phyloP scores from a whole-genome alignment of 2,888 invertebrate genomes.

The Quadroppia sp. region DNA sequence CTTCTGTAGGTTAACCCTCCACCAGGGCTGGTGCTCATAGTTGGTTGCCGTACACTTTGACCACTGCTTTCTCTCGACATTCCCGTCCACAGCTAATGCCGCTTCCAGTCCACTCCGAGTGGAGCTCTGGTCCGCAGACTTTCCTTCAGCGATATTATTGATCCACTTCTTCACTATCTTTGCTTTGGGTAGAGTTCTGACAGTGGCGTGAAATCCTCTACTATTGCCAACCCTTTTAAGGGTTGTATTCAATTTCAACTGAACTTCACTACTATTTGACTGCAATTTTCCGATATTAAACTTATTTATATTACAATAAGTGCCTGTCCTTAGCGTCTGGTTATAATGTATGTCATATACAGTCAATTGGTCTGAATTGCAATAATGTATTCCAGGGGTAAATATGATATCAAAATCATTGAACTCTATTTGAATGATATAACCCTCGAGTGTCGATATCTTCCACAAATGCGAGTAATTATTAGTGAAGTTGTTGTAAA shows the following conservation, averaged over 20 bases:
- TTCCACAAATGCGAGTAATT: slow-evolving; percentile 48
- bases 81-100: slow-evolving; percentile 48
- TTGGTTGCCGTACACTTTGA: slow-evolving; percentile 48
- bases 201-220: slow-evolving; percentile 49
- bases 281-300: slow-evolving; percentile 47
- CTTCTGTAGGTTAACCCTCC: slow-evolving; percentile 50
- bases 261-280: slow-evolving; percentile 45
- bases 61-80: slow-evolving; percentile 33
- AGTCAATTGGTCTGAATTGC: slow-evolving; percentile 47
- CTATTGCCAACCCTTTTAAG: slow-evolving; percentile 49
- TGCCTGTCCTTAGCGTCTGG: slow-evolving; percentile 44
- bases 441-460: slow-evolving; percentile 44
- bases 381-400: slow-evolving; percentile 48
- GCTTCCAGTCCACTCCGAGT: slow-evolving; percentile 46
- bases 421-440: slow-evolving; percentile 48
- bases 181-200: slow-evolving; percentile 44
- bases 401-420: slow-evolving; percentile 49
- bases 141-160: slow-evolving; percentile 49
- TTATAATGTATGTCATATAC: slow-evolving; percentile 43
- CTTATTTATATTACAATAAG: slow-evolving; percentile 49
- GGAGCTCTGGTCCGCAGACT: slow-evolving; percentile 49
- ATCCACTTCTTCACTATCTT: slow-evolving; percentile 35
- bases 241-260: slow-evolving; percentile 46
- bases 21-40: slow-evolving; percentile 49
- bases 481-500: slow-evolving; percentile 44